Evolutionary conservation across 2,113 vertebrate species (phyloP).

Genomic region (Holacanthus passer): DNA sequence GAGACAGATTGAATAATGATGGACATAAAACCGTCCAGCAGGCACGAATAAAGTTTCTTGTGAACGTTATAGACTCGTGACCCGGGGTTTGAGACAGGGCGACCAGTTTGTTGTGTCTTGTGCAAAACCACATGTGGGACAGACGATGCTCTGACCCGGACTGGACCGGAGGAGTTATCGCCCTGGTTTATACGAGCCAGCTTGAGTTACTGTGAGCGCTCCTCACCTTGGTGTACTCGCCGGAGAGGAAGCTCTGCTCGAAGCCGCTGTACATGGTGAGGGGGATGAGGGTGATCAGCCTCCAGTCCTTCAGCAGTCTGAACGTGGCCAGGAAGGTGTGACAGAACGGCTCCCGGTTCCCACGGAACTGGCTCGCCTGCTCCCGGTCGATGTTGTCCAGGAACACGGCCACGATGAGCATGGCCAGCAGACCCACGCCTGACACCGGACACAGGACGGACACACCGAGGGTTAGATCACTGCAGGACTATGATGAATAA

Average conservation of each 20-base stretch:
- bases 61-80: no score
- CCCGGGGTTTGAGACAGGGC: no score
- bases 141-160: no score
- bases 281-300: slow-evolving; percentile 89
- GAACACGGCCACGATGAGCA: slow-evolving; percentile 87
- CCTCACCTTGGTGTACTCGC: slow-evolving; percentile 96
- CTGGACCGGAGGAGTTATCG: no score
- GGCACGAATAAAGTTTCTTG: no score
- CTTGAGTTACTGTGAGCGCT: no score
- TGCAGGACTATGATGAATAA: no score
- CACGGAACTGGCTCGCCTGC: slow-evolving; percentile 75
- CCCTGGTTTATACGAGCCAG: no score
- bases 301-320: slow-evolving; percentile 87
- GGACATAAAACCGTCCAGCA: no score
- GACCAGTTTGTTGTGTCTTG: no score
- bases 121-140: no score
- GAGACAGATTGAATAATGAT: no score
- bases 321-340: slow-evolving; percentile 91
- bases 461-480: background rate
- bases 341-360: slow-evolving; percentile 79
- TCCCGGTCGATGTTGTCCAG: slow-evolving; percentile 87
- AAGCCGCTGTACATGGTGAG: slow-evolving; percentile 95
- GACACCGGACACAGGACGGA: slow-evolving; percentile 16
- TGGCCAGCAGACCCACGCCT: slow-evolving; percentile 92
- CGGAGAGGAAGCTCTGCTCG: slow-evolving; percentile 93